These are phyloP conservation scores for Poecilus cupreus DNA, from an alignment of 2,888 invertebrate genomes.

Conservation along the genomic window DNA sequence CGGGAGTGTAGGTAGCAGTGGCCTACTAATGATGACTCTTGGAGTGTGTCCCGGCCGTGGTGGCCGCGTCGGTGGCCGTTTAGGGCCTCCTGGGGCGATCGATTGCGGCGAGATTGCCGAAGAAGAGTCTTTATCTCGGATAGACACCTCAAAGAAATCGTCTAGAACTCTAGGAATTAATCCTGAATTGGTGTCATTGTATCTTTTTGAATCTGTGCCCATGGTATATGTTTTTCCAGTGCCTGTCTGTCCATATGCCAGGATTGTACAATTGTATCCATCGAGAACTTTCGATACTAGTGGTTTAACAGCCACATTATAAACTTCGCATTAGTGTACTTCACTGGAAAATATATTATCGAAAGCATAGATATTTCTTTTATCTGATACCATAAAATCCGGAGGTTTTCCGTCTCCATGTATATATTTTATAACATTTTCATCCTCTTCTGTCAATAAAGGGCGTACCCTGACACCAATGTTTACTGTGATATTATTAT, in stretches of 20 bases:
- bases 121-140: no score
- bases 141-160: conserved; percentile 68
- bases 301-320: conserved; percentile 70
- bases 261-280: conserved; percentile 73
- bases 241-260: conserved; percentile 76
- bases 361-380: conserved; percentile 70
- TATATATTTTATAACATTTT: conserved; percentile 49
- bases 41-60: no score
- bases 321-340: conserved; percentile 70
- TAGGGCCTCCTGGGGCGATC: no score
- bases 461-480: conserved; percentile 67
- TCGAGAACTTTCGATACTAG: conserved; percentile 70
- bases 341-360: conserved; percentile 71
- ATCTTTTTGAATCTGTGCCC: conserved; percentile 69
- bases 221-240: conserved; percentile 76
- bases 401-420: conserved; percentile 64
- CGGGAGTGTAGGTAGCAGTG: no score
- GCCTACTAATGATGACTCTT: no score
- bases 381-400: conserved; percentile 66
- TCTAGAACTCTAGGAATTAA: conserved; percentile 72
- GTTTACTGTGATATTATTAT: conserved; percentile 62
- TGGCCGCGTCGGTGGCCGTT: no score
- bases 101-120: no score
- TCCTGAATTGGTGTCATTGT: conserved; percentile 68
- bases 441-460: conserved; percentile 44